phyloP scores from a whole-genome alignment of 2,888 invertebrate species.

The Eurytoma adleriae region DNA sequence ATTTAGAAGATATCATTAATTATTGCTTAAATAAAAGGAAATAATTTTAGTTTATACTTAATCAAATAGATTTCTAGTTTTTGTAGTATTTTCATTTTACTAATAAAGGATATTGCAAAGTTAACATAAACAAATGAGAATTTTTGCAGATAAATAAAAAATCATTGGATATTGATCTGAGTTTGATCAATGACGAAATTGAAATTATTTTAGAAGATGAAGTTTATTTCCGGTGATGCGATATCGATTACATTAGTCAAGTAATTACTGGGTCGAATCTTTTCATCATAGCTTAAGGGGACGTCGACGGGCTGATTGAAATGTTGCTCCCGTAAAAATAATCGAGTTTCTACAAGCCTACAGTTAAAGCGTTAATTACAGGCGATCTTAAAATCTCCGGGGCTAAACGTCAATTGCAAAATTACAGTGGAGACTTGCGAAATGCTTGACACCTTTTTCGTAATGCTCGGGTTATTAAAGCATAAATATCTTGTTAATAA shows the following conservation, averaged over 20 bases:
- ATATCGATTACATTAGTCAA: conserved; percentile 73
- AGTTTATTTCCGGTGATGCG: conserved; percentile 56
- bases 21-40: too few relatives aligned
- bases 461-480: neutral
- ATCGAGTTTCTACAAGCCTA: conserved; percentile 71
- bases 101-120: too few relatives aligned
- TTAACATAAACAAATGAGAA: too few relatives aligned
- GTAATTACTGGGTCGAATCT: conserved; percentile 74
- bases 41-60: too few relatives aligned
- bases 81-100: too few relatives aligned
- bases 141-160: neutral
- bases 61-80: too few relatives aligned
- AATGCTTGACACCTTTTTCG: conserved; percentile 29
- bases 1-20: too few relatives aligned
- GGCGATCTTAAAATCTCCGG: conserved; percentile 67
- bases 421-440: conserved; percentile 19
- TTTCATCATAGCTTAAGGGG: conserved; percentile 73
- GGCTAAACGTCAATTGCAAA: conserved; percentile 43
- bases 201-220: conserved; percentile 10
- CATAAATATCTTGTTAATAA: neutral
- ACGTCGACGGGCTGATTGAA: conserved; percentile 74
- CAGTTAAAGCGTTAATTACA: conserved; percentile 74
- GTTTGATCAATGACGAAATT: too few relatives aligned
- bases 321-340: conserved; percentile 73
- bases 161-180: too few relatives aligned